Evolutionary conservation across 2,888 invertebrate species (phyloP).

Genomic region (Trypoxylon attenuatum): DNA sequence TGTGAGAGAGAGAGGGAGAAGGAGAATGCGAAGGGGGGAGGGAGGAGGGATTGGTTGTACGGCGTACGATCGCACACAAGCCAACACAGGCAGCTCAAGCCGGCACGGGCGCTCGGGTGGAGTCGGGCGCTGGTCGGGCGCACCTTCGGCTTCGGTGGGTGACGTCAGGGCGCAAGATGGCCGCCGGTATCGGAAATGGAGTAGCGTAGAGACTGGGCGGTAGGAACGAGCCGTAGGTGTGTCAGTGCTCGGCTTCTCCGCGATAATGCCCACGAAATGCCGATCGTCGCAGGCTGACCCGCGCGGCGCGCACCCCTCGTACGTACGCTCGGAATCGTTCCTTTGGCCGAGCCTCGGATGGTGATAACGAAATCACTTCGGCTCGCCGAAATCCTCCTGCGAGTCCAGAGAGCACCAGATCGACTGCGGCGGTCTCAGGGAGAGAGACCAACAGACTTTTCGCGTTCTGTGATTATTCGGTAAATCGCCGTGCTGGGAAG

Average conservation of each 20-base stretch:
- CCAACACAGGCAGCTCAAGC: not conserved
- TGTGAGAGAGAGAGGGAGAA: no score
- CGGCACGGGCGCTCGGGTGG: slow-evolving; percentile 37
- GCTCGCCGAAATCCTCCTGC: no score
- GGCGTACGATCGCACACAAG: not conserved
- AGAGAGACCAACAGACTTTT: no score
- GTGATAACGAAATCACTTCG: slow-evolving; percentile 37
- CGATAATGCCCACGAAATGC: slow-evolving; percentile 53
- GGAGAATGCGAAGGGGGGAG: no score
- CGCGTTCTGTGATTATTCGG: no score
- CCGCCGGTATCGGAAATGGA: slow-evolving; percentile 82
- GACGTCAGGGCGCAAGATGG: slow-evolving; percentile 86
- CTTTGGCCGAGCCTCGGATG: slow-evolving; percentile 37
- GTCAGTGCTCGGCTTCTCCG: slow-evolving; percentile 75
- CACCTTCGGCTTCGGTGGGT: slow-evolving; percentile 61
- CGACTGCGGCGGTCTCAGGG: no score
- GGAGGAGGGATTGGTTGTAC: not conserved
- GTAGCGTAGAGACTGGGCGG: slow-evolving; percentile 81
- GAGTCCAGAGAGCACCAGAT: no score
- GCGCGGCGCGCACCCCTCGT: slow-evolving; percentile 31
- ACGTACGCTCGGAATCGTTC: slow-evolving; percentile 39
- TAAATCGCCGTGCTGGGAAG: no score
- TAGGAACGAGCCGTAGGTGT: slow-evolving; percentile 84
- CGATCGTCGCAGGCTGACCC: slow-evolving; percentile 40
- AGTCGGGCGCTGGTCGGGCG: slow-evolving; percentile 51